Evolutionary conservation across 2,797 vertebrate genomes (phyloP).

Genomic region (Carcharodon carcharias): DNA sequence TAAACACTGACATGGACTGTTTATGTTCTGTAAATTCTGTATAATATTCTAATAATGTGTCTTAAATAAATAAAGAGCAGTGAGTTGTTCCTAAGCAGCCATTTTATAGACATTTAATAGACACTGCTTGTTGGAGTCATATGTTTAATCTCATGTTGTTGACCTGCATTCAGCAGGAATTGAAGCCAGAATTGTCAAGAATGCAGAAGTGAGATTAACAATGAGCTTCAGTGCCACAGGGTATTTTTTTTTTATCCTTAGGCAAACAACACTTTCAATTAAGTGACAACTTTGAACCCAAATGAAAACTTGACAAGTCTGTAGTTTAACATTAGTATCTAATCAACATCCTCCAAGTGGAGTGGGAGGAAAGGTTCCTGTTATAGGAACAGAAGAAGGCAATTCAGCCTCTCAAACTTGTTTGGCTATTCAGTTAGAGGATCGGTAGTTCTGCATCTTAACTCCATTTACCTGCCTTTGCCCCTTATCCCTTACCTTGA

Average conservation of each 20-base stretch:
- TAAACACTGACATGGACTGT: not conserved
- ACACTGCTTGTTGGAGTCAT: not conserved
- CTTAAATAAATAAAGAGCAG: not conserved
- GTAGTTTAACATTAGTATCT: not conserved
- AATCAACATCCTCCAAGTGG: not conserved
- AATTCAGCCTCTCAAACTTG: not conserved
- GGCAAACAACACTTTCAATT: not conserved
- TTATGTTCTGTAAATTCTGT: not conserved
- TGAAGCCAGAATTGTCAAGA: not conserved
- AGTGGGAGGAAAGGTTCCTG: not conserved
- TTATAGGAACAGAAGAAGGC: not conserved
- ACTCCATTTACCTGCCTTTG: not conserved
- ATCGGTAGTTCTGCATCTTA: not conserved
- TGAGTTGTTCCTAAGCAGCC: too few relatives aligned
- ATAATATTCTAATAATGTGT: not conserved
- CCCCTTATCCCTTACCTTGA: not conserved
- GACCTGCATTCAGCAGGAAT: not conserved
- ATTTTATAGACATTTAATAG: not conserved
- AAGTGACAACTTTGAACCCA: not conserved
- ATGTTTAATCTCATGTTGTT: not conserved
- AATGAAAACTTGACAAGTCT: not conserved
- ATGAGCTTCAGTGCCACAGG: not conserved
- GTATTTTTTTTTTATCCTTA: not conserved
- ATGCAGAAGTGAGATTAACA: not conserved
- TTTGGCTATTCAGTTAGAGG: not conserved